Evolutionary conservation across 2,113 vertebrate species (phyloP).

Genomic region (Larimichthys polyactis): DNA sequence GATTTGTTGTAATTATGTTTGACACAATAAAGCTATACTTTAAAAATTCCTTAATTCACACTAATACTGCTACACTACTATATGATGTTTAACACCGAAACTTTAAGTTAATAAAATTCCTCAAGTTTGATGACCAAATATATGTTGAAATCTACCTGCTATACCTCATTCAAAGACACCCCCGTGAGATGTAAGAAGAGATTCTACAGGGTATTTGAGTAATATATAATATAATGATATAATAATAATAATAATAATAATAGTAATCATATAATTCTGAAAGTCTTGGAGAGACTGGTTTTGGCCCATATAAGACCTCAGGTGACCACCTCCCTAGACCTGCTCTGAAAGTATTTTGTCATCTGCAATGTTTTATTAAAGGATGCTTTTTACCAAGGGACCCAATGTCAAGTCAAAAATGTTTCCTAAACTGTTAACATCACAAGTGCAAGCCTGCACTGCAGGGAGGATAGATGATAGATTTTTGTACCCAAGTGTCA

Average conservation of each 20-base stretch:
- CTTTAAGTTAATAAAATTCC: not conserved
- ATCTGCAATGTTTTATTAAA: not conserved
- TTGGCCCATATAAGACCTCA: no score
- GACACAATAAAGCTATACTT: not conserved
- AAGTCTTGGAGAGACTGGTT: no score
- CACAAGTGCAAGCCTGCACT: not conserved
- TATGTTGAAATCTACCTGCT: not conserved
- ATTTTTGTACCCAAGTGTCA: not conserved
- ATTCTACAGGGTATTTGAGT: no score
- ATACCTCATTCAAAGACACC: not conserved
- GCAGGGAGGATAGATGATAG: not conserved
- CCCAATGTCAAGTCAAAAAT: not conserved
- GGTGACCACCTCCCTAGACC: no score
- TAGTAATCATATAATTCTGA: no score
- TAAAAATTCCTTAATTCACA: not conserved
- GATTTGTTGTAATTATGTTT: not conserved
- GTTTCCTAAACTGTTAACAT: not conserved
- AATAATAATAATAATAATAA: no score
- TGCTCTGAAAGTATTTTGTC: no score
- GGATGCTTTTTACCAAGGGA: not conserved
- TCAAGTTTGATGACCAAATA: not conserved
- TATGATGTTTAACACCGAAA: no score
- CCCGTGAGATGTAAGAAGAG: no score
- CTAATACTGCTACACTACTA: not conserved
- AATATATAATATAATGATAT: no score